A percentile compares a stretch with the other conserved stretches of the same genome.
phyloP scores from a whole-genome alignment of 2,113 vertebrate species.

The Nettapus auritus region DNA sequence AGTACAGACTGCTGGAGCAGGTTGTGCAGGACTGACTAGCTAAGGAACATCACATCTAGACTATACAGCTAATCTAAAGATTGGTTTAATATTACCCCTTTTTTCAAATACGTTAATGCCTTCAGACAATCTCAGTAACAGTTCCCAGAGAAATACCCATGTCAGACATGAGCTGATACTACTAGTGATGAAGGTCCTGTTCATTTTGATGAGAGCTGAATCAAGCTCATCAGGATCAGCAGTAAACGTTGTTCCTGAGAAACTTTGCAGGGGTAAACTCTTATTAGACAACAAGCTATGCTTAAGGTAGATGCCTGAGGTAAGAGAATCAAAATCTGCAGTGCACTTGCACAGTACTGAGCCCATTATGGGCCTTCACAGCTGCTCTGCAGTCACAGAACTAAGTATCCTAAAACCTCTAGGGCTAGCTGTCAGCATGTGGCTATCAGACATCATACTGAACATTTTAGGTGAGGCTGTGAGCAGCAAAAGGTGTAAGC shows the following conservation, averaged over 20 bases:
- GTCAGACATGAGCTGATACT: background rate
- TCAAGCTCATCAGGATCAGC: background rate
- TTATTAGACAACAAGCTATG: background rate
- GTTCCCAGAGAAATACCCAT: background rate
- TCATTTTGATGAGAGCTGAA: background rate
- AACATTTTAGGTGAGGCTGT: background rate
- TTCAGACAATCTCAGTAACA: background rate
- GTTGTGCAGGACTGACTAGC: conserved; percentile 53
- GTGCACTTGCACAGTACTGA: background rate
- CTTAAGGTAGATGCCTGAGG: background rate
- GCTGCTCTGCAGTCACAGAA: background rate
- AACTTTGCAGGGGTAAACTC: background rate
- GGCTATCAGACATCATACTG: background rate
- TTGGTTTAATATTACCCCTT: background rate
- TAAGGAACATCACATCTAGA: background rate
- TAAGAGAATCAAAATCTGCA: background rate
- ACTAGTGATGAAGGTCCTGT: background rate
- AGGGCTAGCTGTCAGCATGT: background rate
- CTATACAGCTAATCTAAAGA: background rate
- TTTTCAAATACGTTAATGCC: background rate
- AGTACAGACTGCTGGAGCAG: background rate
- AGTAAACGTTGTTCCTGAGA: background rate
- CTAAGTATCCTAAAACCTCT: background rate
- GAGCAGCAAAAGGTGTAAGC: background rate
- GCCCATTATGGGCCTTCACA: background rate